These are phyloP conservation scores for Apteryx mantelli DNA, from an alignment of 2,113 vertebrate genomes.

Conservation along the genomic window DNA sequence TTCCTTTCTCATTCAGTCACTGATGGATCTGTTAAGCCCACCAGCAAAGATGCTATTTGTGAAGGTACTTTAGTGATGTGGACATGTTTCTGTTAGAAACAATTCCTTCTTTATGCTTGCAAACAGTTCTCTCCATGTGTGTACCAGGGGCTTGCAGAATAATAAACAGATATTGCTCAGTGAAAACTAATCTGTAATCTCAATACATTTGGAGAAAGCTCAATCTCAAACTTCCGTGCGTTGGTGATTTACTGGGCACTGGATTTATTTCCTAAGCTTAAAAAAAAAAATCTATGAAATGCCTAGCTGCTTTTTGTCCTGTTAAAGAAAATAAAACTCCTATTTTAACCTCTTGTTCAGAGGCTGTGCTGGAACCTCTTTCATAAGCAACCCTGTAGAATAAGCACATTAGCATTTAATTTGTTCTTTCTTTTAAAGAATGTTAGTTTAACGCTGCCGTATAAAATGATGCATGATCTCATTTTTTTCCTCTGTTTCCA, in stretches of 20 bases:
- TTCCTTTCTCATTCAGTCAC: background rate
- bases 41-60: background rate
- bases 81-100: background rate
- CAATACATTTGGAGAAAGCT: background rate
- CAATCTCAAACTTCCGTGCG: background rate
- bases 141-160: background rate
- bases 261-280: slow-evolving; percentile 12
- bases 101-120: background rate
- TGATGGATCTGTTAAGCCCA: background rate
- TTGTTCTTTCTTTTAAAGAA: slow-evolving; percentile 11
- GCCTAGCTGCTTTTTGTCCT: background rate
- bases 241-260: background rate
- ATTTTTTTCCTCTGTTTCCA: slow-evolving; percentile 80
- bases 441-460: slow-evolving; percentile 19
- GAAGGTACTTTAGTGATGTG: background rate
- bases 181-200: background rate
- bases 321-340: background rate
- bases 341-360: background rate
- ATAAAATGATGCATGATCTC: slow-evolving; percentile 3
- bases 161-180: background rate
- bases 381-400: background rate
- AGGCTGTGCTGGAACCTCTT: background rate
- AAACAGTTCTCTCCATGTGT: background rate
- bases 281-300: background rate
- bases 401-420: background rate